phyloP scores from a whole-genome alignment of 2,888 invertebrate genomes.

The Cheilosia urbana region DNA sequence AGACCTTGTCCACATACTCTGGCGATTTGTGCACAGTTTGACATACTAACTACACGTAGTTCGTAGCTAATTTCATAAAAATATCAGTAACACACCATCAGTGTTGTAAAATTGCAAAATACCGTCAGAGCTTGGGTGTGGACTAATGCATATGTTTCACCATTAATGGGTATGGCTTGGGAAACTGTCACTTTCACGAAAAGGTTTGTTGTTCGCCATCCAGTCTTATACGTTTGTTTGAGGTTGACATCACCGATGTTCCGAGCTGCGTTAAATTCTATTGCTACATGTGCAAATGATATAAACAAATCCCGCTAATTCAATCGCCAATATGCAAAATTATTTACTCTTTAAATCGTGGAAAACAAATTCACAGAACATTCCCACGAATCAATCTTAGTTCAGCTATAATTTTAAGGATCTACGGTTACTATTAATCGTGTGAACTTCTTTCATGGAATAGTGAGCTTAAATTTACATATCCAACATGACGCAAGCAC shows the following conservation, averaged over 20 bases:
- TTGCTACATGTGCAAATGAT: conserved; percentile 12
- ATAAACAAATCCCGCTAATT: conserved; percentile 49
- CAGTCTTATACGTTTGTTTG: conserved; percentile 1
- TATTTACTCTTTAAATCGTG: conserved; percentile 30
- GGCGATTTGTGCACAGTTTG: conserved; percentile 17
- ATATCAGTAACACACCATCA: not conserved
- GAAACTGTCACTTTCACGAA: conserved; percentile 52
- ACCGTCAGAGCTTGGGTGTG: conserved; percentile 34
- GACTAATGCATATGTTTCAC: conserved; percentile 33
- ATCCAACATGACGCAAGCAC: not conserved
- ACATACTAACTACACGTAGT: not conserved
- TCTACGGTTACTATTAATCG: conserved; percentile 10
- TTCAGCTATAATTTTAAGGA: conserved; percentile 15
- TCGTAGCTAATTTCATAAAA: not conserved
- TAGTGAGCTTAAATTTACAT: not conserved
- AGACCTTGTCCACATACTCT: conserved; percentile 27
- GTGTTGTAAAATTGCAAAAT: not conserved
- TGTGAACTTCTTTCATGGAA: conserved; percentile 31
- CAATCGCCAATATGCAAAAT: conserved; percentile 52
- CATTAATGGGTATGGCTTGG: conserved; percentile 19
- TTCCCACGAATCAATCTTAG: conserved; percentile 39
- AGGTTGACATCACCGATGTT: conserved; percentile 41
- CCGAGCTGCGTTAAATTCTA: conserved; percentile 2
- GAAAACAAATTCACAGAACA: conserved; percentile 19
- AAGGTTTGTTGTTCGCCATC: conserved; percentile 1